Evolutionary conservation across 1,140 invertebrate species (phyloP).

Genomic region (Potamilus streckersoni): DNA sequence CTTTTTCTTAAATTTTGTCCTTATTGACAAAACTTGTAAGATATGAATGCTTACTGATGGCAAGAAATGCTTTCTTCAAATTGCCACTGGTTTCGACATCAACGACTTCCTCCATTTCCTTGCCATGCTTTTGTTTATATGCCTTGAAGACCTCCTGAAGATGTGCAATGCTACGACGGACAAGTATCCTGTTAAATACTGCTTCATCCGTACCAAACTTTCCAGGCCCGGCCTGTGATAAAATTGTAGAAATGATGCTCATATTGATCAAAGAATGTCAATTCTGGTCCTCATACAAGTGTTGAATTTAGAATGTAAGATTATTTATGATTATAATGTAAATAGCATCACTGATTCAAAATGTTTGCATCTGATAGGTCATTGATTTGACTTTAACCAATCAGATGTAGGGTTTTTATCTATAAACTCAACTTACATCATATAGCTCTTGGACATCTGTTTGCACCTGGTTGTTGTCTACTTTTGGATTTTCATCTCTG

Average conservation of each 20-base stretch:
- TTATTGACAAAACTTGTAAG: not conserved
- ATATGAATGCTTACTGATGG: constrained; percentile 47
- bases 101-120: constrained; percentile 56
- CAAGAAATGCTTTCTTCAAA: constrained; percentile 44
- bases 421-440: constrained; percentile 40
- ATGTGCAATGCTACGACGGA: constrained; percentile 77
- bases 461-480: constrained; percentile 42
- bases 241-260: not conserved
- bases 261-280: not conserved
- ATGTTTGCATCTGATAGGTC: not conserved
- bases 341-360: not conserved
- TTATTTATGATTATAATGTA: not conserved
- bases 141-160: constrained; percentile 76
- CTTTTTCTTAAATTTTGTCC: not conserved
- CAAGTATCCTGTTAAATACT: constrained; percentile 77
- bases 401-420: not conserved
- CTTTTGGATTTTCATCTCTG: constrained; percentile 21
- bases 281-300: not conserved
- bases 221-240: constrained; percentile 42
- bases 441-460: constrained; percentile 56
- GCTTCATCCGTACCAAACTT: constrained; percentile 80
- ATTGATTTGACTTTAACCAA: not conserved
- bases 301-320: not conserved
- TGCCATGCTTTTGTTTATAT: constrained; percentile 66
- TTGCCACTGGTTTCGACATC: constrained; percentile 55